Percentiles rank a stretch among this genome's conserved stretches.
These are phyloP conservation scores for Apamea anceps DNA, from an alignment of 2,888 invertebrate species.

Conservation along the genomic window DNA sequence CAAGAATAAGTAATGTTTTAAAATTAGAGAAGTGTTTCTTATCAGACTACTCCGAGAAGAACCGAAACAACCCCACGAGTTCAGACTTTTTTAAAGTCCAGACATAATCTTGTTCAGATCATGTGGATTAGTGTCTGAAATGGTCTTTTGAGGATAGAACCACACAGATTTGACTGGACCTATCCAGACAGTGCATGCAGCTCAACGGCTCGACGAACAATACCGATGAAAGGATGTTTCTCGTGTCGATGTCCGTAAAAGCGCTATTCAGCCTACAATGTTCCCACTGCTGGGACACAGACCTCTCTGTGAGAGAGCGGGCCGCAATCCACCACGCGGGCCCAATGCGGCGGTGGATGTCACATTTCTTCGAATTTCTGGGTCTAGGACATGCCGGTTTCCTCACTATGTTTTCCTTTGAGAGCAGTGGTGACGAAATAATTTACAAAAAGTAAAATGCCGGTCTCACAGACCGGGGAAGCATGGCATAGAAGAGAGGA, in stretches of 20 bases:
- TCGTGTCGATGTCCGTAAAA: not conserved
- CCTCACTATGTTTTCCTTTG: not conserved
- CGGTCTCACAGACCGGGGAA: too few relatives aligned
- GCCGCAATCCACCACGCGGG: not conserved
- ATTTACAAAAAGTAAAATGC: too few relatives aligned
- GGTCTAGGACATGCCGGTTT: too few relatives aligned
- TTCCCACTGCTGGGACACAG: too few relatives aligned
- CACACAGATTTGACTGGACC: not conserved
- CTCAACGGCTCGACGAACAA: not conserved
- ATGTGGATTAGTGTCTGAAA: not conserved
- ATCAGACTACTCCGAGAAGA: not conserved
- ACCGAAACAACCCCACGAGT: too few relatives aligned
- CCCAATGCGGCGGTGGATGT: not conserved
- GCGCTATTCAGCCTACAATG: too few relatives aligned
- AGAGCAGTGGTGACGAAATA: not conserved
- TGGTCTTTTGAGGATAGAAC: not conserved
- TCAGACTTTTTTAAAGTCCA: not conserved
- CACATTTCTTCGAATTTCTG: too few relatives aligned
- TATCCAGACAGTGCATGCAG: not conserved
- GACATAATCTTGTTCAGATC: not conserved
- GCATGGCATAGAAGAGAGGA: too few relatives aligned
- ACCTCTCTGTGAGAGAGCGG: too few relatives aligned
- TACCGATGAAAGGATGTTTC: too few relatives aligned
- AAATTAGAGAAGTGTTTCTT: not conserved
- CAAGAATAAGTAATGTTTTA: not conserved